A percentile compares a stretch with the other conserved stretches of the same genome.
phyloP scores from a whole-genome alignment of 2,113 vertebrate species.

The Anseranas semipalmata region DNA sequence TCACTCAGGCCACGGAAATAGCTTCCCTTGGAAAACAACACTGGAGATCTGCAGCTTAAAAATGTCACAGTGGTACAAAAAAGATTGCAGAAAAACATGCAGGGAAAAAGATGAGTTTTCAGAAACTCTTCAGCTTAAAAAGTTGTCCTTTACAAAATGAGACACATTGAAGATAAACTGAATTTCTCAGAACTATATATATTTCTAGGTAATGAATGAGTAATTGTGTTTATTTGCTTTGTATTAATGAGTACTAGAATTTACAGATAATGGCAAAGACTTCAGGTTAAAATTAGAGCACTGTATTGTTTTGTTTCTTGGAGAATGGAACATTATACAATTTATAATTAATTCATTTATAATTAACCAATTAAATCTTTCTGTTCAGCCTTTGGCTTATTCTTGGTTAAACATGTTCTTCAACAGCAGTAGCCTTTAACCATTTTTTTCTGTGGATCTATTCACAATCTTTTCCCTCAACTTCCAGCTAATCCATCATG shows the following conservation, averaged over 20 bases:
- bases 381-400: not conserved
- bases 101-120: not conserved
- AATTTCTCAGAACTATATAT: not conserved
- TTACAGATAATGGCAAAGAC: not conserved
- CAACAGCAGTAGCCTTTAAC: not conserved
- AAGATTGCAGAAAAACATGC: not conserved
- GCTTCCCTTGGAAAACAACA: conserved; percentile 35
- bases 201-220: not conserved
- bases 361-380: not conserved
- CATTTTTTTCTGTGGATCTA: not conserved
- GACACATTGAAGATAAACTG: not conserved
- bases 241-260: not conserved
- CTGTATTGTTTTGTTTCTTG: not conserved
- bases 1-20: conserved; percentile 35
- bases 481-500: not conserved
- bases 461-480: not conserved
- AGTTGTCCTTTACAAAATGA: not conserved
- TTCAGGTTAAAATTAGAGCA: not conserved
- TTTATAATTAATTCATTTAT: not conserved
- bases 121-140: not conserved
- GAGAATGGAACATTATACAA: not conserved
- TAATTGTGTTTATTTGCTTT: not conserved
- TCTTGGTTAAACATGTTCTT: not conserved
- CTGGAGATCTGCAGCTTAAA: not conserved
- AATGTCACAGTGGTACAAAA: not conserved